Percentiles rank a stretch among this genome's conserved stretches.
These are phyloP conservation scores for Pao palembangensis DNA, from an alignment of 2,113 vertebrate genomes.

Conservation along the genomic window DNA sequence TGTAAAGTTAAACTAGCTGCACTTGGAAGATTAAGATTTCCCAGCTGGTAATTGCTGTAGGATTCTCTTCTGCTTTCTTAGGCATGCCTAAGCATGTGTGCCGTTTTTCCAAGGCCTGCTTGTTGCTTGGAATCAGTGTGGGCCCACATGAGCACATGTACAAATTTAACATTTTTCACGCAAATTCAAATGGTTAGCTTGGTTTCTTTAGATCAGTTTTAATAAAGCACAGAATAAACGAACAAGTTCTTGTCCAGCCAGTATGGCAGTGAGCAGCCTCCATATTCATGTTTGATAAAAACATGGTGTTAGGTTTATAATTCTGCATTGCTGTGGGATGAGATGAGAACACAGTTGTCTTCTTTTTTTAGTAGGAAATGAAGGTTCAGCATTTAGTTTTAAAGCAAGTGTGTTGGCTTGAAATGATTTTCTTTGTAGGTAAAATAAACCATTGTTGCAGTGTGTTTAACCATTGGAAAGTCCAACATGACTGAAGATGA, in stretches of 20 bases:
- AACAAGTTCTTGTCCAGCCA: too few species aligned
- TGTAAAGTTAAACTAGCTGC: conserved; percentile 17
- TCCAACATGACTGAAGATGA: conserved; percentile 15
- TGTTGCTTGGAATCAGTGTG: too few species aligned
- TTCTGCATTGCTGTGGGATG: background rate
- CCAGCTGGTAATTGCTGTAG: background rate
- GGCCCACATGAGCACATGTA: too few species aligned
- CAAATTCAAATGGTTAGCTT: too few species aligned
- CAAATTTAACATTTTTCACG: too few species aligned
- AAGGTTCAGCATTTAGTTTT: background rate
- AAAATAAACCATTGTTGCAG: background rate
- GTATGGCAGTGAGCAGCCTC: background rate
- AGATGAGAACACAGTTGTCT: background rate
- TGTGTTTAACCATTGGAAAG: conserved; percentile 1
- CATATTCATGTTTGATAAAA: background rate
- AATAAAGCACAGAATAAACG: too few species aligned
- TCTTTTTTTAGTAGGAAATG: background rate
- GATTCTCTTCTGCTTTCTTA: conserved; percentile 6
- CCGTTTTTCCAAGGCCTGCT: too few species aligned
- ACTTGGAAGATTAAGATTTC: background rate
- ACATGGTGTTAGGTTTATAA: background rate
- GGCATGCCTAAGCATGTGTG: conserved; percentile 9
- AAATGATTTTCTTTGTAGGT: too few species aligned
- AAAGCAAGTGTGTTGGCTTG: too few species aligned
- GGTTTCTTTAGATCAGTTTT: too few species aligned